Base-by-base conservation (phyloP, 2,797 vertebrate genomes). In the Neosilurus mollespiculum region DNA sequence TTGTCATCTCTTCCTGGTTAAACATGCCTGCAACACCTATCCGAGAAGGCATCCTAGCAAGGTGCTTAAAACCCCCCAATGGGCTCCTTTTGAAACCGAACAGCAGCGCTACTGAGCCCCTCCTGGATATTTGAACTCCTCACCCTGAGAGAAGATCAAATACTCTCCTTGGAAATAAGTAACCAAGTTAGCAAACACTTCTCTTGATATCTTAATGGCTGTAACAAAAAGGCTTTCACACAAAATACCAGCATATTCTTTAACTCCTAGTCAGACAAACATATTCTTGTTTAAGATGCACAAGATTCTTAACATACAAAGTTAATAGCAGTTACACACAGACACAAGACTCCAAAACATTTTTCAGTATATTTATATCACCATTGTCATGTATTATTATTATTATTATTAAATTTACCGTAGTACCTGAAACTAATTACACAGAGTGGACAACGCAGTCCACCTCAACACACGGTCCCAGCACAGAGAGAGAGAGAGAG, bases 361-460 rank as follows among this genome's bases (percentile, higher is more conserved):
- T 91, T 94, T 94, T 94, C 92, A 93, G 93, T 93, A 94, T 93
- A 95, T 94, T 95, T 95, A 94, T 95, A 94, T 82, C 83, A 85
- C 87, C 82, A 85, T 84, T 81, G 87, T 87, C 84, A 89, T 84
- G 43, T 75, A 75, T 67, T 73, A 71, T 77, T 37, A 84, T 83
- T 72, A 88, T 87, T 76, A 88, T 90, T 91, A 94, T 93, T 93
- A 91, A 93, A 94, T 93, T 94, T 91, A 91, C 92, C 91, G 92
- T 93, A 93, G 93, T 94, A 95, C 94, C 94, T 94, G 93, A 94
- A 95, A 94, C 93, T 95, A 94, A 93, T 93, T 91, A 94, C 93
- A 94, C 89, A 82, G 88, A 89, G 88, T 54, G 90, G 92, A 88
- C 90, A 87, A 85, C 82, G 80, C 59, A 65, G 89, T 86, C 93